These are phyloP conservation scores for Ondatra zibethicus DNA, from an alignment of 2,113 vertebrate species.

Conservation along the genomic window DNA sequence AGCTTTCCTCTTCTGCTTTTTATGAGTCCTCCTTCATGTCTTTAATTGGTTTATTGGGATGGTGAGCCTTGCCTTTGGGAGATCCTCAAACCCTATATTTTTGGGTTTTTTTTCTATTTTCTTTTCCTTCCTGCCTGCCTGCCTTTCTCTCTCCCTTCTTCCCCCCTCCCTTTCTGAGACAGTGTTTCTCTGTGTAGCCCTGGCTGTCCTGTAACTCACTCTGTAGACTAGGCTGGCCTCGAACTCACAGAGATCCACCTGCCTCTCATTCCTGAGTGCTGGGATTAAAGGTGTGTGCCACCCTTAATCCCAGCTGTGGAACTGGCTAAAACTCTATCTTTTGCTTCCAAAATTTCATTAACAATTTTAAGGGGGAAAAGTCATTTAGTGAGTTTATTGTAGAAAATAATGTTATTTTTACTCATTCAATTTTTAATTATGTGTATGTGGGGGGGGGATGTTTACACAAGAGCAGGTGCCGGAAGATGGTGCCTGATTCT, in stretches of 20 bases:
- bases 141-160: accelerated
- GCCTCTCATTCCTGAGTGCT: background rate
- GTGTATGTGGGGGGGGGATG: background rate
- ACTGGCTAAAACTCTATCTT: background rate
- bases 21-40: background rate
- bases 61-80: background rate
- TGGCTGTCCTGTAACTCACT: background rate
- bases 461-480: background rate
- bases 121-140: too few relatives aligned
- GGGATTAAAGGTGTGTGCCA: too few relatives aligned
- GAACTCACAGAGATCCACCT: background rate
- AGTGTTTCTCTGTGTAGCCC: background rate
- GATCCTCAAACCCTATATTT: background rate
- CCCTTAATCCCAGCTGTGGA: too few relatives aligned
- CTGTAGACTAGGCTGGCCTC: background rate
- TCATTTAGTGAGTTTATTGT: slow-evolving; percentile 6
- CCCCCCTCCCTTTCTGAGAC: background rate
- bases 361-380: background rate
- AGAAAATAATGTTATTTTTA: slow-evolving; percentile 40
- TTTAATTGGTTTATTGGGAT: background rate
- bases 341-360: background rate
- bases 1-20: background rate
- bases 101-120: background rate
- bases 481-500: background rate
- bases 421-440: background rate